Evolutionary conservation across 2,113 vertebrate species (phyloP).

Genomic region (Mus spicilegus): DNA sequence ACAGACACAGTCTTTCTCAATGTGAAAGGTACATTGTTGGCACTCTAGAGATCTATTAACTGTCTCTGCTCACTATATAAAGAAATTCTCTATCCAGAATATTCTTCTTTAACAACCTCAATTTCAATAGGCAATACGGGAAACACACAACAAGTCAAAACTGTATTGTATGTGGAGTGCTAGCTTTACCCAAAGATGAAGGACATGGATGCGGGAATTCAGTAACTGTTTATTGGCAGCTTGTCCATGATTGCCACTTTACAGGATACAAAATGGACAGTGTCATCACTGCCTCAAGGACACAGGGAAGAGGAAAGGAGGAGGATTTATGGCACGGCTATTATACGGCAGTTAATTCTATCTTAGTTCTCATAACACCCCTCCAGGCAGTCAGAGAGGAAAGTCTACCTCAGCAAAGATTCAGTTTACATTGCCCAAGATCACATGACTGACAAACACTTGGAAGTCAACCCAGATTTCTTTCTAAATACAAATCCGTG

Average conservation of each 20-base stretch:
- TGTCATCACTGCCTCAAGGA: neutral
- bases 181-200: neutral
- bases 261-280: neutral
- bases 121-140: neutral
- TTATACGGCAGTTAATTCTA: neutral
- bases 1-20: constrained; percentile 17
- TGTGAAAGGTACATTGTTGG: neutral
- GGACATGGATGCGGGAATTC: neutral
- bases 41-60: neutral
- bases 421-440: neutral
- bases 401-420: neutral
- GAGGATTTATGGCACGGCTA: neutral
- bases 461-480: neutral
- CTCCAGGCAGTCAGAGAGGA: neutral
- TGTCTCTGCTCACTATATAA: neutral
- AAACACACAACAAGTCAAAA: neutral
- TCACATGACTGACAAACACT: neutral
- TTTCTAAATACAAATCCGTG: neutral
- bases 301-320: neutral
- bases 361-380: neutral
- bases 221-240: neutral
- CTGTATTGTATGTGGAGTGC: neutral
- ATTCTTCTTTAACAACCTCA: neutral
- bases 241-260: neutral
- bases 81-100: neutral